Evolutionary conservation across 2,888 invertebrate species (phyloP), one percentile per base, ranked within the genome.

Genomic region (Drosophila stalkeri): DNA sequence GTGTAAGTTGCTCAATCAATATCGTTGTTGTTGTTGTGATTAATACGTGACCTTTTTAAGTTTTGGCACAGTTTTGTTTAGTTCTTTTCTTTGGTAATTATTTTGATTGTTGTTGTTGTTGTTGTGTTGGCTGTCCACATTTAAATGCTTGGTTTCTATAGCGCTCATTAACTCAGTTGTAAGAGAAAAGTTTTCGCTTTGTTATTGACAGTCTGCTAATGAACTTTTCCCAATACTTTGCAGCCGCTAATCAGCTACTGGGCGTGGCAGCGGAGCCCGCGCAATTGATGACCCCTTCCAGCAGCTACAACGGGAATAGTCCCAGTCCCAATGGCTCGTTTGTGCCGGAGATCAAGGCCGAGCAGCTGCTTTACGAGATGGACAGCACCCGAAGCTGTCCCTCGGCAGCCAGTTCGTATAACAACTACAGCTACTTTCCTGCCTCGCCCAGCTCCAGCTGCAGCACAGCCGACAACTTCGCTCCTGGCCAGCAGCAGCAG

Each of bases 401-500:
- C 18, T 80, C 86, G 33, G 75, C 57, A n/a, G 75, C 66, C n/a
- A 77, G 76, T 35, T 69, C 72, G 39, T 63, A 43, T 43, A 66
- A 51, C 46, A 51, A 18, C 43, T 65, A 62, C 31, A 77, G 33
- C 51, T 51, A 71, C 16, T 77, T 63, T 20, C 75, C 81, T 0
- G 54, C 51, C 16, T 89, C 90, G 46, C 88, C 90, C 2, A 69
- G 64, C 6, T 80, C 88, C 49, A 80, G 68, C 35, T 65, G 69
- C 57, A 87, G 82, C 71, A 80, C 74, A 0, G 57, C 59, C 47
- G 80, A 78, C 39, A 61, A 72, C 61, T 54, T 62, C 52, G 63
- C 74, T 12, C 35, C 65, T 16, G 16, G 27, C 23, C 59, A 54
- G 16, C 64, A 62, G 37, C 64, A 27, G 11, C 46, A 46, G 46